A percentile compares a stretch with the other conserved stretches of the same genome.
Conservation (phyloP, 2,113 vertebrate genomes). For the Bufo bufo region DNA sequence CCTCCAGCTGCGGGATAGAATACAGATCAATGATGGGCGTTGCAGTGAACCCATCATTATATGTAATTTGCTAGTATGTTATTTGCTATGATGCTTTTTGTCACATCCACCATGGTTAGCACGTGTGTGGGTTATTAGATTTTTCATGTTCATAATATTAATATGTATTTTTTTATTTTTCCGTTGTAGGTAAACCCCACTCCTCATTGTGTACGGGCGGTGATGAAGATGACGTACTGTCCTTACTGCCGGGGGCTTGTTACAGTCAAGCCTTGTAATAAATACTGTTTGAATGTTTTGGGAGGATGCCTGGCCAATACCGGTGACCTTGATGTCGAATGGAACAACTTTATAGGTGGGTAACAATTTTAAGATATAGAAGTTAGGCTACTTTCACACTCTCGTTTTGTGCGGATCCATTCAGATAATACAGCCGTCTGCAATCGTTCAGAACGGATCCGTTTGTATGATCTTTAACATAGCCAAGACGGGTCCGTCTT, state of each 20-base stretch:
- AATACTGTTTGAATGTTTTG: constrained; percentile 97
- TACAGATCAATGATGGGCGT: neutral
- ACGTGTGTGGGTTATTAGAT: no score
- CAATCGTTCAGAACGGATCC: no score
- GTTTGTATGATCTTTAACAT: no score
- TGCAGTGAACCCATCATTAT: neutral
- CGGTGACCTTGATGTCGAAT: constrained; percentile 91
- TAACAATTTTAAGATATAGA: neutral
- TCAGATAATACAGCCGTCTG: no score
- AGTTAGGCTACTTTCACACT: neutral
- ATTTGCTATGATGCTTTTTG: neutral
- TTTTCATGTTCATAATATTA: neutral
- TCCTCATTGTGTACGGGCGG: constrained; percentile 80
- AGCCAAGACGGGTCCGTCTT: no score
- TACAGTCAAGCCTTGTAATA: constrained; percentile 91
- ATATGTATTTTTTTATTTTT: neutral
- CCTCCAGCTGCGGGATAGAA: neutral
- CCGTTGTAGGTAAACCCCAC: constrained; percentile 85
- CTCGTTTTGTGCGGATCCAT: no score
- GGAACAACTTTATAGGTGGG: constrained; percentile 98
- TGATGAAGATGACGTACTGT: constrained; percentile 97
- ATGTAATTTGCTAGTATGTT: neutral
- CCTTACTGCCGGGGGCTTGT: constrained; percentile 91
- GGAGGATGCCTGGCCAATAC: constrained; percentile 95
- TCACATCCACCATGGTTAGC: no score